A percentile compares a stretch with the other conserved stretches of the same genome.
Conservation (phyloP, 2,888 invertebrate genomes). For the Acronicta psi region DNA sequence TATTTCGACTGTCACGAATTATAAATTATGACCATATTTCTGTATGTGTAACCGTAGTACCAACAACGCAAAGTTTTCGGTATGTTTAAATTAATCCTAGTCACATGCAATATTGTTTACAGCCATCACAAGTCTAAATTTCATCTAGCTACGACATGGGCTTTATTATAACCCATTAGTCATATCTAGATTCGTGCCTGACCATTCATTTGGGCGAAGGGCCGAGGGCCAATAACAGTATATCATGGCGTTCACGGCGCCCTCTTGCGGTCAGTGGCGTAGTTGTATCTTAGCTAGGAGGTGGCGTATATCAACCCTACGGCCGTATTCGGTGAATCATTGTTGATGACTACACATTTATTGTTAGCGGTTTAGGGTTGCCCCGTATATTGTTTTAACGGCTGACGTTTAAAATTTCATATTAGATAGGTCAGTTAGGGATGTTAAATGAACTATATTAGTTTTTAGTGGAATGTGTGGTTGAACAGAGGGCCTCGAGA, state of each 20-base stretch:
- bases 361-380: conserved; percentile 51
- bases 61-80: too few relatives aligned
- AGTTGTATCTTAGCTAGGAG: conserved; percentile 55
- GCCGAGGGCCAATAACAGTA: conserved; percentile 67
- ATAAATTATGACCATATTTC: too few relatives aligned
- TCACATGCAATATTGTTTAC: conserved; percentile 13
- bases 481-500: too few relatives aligned
- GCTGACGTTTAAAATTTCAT: conserved; percentile 33
- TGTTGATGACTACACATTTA: conserved; percentile 65
- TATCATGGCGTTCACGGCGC: conserved; percentile 60
- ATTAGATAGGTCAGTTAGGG: conserved; percentile 4
- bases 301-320: conserved; percentile 54
- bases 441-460: neutral
- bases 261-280: conserved; percentile 62
- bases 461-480: too few relatives aligned
- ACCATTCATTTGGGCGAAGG: conserved; percentile 65
- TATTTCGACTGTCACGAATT: too few relatives aligned
- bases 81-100: conserved; percentile 8
- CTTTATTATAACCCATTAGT: conserved; percentile 63
- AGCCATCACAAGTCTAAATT: conserved; percentile 12
- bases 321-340: conserved; percentile 62
- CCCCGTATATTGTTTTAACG: conserved; percentile 30
- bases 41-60: too few relatives aligned
- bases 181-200: conserved; percentile 61
- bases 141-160: conserved; percentile 32